Base-by-base conservation (phyloP, 2,888 invertebrate genomes). In the Sesia bembeciformis region DNA sequence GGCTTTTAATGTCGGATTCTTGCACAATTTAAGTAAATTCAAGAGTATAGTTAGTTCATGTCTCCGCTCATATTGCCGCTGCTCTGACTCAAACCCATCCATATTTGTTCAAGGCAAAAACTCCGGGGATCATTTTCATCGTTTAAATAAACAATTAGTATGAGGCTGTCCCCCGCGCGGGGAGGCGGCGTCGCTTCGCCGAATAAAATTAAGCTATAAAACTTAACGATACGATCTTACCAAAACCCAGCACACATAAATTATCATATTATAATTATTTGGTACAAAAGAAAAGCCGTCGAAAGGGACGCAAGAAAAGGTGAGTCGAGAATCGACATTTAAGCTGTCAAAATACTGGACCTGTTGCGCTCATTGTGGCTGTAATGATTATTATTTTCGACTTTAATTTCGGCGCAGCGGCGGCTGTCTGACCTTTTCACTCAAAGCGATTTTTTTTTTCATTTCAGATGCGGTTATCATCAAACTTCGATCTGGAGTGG, bases 401-500 rank as follows among this genome's bases (percentile, higher is more conserved):
- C 75, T 81, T 82, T 78, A 85, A 84, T 84, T 78, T 79, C 75
- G 76, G 66, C 70, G 62, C 74, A 72, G 77, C 72, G 67, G 77
- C 72, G 67, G 72, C 73, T 65, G 74, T 57, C 67, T 85, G 87
- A 87, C 88, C 87, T 88, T 88, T 88, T 86, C 84, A 81, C 82
- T 87, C 84, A 79, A 72, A 62, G 67, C 66, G 58, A 70, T 68
- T 72, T 64, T 23, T 74, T 76, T 72, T 72, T 77, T 76, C 70
- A 74, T 74, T 78, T 81, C 76, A 72, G 78, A 78, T 74, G 72
- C 72, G 71, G 75, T 84, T 84, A 85, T 85, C 84, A 78, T 81
- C 79, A 76, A 76, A 76, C 74, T 72, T 72, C 65, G 80, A 84
- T 83, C 82, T 78, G 81, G 73, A 77, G 74, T 73, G 65, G 67